A percentile compares a stretch with the other conserved stretches of the same genome.
These are phyloP conservation scores for Misgurnus mizolepis DNA, from an alignment of 2,113 vertebrate species.

Conservation along the genomic window DNA sequence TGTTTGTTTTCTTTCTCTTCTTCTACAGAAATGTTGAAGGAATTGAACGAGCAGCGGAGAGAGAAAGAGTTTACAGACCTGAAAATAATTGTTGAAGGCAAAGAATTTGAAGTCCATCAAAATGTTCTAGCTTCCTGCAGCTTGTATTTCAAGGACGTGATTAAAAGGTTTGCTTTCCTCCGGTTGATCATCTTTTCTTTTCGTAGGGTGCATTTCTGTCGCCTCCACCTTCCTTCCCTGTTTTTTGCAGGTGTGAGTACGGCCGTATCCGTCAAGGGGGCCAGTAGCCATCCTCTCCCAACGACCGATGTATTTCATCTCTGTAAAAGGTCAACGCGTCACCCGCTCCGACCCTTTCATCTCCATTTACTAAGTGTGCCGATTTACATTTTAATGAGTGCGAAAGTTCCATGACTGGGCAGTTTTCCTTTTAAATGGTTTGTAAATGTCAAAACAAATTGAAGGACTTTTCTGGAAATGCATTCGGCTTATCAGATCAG, in stretches of 20 bases:
- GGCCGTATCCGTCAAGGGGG: constrained; percentile 93
- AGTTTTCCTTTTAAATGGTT: constrained; percentile 52
- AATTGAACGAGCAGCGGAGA: constrained; percentile 99
- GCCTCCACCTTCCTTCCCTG: constrained; percentile 80
- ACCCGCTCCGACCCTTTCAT: constrained; percentile 73
- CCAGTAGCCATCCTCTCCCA: constrained; percentile 97
- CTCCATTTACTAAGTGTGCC: constrained; percentile 72
- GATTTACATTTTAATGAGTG: constrained; percentile 76
- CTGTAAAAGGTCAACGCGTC: constrained; percentile 68
- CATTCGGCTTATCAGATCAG: constrained; percentile 45
- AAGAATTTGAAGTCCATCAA: constrained; percentile 99
- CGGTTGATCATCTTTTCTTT: constrained; percentile 97
- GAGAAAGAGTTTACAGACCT: constrained; percentile 99
- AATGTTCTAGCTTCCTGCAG: constrained; percentile 99
- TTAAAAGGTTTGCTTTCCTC: constrained; percentile 99
- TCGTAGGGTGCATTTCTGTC: constrained; percentile 98
- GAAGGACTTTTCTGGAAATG: constrained; percentile 36
- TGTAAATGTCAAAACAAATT: constrained; percentile 54
- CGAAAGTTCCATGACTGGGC: constrained; percentile 78
- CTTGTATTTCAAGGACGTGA: constrained; percentile 99
- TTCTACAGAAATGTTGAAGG: constrained; percentile 99
- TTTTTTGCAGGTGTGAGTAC: constrained; percentile 96
- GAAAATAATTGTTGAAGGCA: constrained; percentile 99
- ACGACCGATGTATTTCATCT: constrained; percentile 84
- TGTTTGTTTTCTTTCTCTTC: constrained; percentile 64